phyloP scores from a whole-genome alignment of 2,113 vertebrate species.

The Paradoxurus hermaphroditus region DNA sequence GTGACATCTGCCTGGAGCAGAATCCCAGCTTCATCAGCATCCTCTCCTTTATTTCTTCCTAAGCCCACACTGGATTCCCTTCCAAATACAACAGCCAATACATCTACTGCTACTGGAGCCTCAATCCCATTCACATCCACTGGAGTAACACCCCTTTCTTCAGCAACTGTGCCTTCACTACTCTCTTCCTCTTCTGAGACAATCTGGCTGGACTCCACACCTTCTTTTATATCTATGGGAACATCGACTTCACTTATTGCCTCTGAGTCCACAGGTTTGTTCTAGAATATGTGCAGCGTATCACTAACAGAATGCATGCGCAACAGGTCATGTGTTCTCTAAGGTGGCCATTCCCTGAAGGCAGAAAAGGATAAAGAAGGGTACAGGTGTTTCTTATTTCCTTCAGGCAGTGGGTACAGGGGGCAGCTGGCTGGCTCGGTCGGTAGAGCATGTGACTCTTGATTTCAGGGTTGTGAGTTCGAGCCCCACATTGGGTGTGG shows the following conservation, averaged over 20 bases:
- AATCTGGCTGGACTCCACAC: neutral
- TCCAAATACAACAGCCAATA: neutral
- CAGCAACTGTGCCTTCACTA: conserved; percentile 3
- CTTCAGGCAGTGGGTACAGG: neutral
- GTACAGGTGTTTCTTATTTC: neutral
- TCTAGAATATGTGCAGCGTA: neutral
- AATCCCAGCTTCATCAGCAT: neutral
- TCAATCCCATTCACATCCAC: neutral
- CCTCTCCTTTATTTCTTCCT: neutral
- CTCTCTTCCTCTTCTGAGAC: conserved; percentile 34
- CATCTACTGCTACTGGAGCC: neutral
- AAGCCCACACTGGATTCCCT: neutral
- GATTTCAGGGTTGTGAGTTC: too few relatives aligned
- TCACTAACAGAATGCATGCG: neutral
- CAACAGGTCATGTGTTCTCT: neutral
- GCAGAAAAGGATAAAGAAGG: neutral
- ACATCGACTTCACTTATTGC: neutral
- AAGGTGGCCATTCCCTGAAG: conserved; percentile 5
- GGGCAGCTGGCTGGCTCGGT: too few relatives aligned
- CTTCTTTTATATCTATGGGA: conserved; percentile 33
- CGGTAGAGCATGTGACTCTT: too few relatives aligned
- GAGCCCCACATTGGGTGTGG: too few relatives aligned
- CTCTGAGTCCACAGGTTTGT: neutral
- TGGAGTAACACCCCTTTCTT: neutral
- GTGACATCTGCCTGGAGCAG: conserved; percentile 6